A percentile compares a stretch with the other conserved stretches of the same genome.
Conservation (phyloP, 2,113 vertebrate species). For the Dipodomys merriami region DNA sequence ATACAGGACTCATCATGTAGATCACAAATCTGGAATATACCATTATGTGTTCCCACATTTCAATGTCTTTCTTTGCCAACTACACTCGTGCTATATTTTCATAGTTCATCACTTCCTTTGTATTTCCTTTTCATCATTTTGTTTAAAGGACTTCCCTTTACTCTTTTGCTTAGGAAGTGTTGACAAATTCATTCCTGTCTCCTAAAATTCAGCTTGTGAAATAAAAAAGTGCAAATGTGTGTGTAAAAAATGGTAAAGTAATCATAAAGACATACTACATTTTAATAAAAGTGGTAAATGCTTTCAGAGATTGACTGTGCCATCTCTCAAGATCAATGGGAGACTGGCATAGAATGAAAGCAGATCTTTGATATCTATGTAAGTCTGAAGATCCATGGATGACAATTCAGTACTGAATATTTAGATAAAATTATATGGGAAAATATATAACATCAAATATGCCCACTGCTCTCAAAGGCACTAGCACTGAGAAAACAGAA, state of each 20-base stretch:
- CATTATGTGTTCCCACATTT: not conserved
- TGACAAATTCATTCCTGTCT: not conserved
- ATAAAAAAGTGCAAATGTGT: not conserved
- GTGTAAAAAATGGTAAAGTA: not conserved
- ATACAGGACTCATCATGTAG: not conserved
- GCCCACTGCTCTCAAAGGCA: not conserved
- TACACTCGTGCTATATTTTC: not conserved
- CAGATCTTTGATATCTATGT: not conserved
- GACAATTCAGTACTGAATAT: not conserved
- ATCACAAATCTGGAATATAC: not conserved
- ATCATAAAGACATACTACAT: not conserved
- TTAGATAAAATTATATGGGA: not conserved
- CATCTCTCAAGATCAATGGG: not conserved
- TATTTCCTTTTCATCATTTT: not conserved
- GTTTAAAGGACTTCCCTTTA: not conserved
- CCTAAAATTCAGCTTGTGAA: not conserved
- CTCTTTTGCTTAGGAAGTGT: not conserved
- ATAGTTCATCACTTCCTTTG: slow-evolving; percentile 16
- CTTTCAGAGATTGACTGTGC: not conserved
- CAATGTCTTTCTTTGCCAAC: slow-evolving; percentile 16
- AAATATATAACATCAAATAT: not conserved
- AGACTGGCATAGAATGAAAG: not conserved
- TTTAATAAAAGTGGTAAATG: not conserved
- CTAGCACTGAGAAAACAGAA: not conserved
- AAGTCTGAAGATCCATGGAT: not conserved